These are phyloP conservation scores for Plagodis pulveraria DNA, from an alignment of 2,888 invertebrate genomes.

Conservation along the genomic window DNA sequence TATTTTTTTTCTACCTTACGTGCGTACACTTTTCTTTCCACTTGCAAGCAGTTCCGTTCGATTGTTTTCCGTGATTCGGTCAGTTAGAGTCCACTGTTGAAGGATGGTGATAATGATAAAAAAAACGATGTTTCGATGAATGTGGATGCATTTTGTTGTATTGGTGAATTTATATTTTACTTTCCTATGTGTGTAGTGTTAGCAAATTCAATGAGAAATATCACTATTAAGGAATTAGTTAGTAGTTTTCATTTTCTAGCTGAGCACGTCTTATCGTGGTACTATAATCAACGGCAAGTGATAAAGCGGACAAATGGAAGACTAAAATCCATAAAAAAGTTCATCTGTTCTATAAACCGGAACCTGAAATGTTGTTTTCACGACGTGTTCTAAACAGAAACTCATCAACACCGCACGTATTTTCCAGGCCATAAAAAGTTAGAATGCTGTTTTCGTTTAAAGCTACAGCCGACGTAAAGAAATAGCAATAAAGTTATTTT, in stretches of 20 bases:
- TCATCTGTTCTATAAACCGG: background rate
- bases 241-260: no score
- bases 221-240: no score
- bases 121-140: conserved; percentile 48
- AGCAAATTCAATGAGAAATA: conserved; percentile 37
- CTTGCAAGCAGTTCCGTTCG: conserved; percentile 42
- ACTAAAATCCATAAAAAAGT: background rate
- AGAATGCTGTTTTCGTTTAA: background rate
- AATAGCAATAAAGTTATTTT: no score
- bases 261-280: no score
- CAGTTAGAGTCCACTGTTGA: conserved; percentile 63
- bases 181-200: conserved; percentile 63
- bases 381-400: conserved; percentile 6
- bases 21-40: conserved; percentile 70
- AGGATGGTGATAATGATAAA: conserved; percentile 39
- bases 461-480: no score
- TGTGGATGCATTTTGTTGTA: conserved; percentile 50
- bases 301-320: background rate
- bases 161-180: conserved; percentile 74
- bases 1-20: conserved; percentile 60
- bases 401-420: conserved; percentile 20
- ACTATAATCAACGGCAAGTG: no score
- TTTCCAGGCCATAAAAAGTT: conserved; percentile 13
- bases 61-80: conserved; percentile 58
- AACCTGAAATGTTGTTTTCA: conserved; percentile 8